phyloP scores from a whole-genome alignment of 2,113 vertebrate species.

The Cheilinus undulatus region DNA sequence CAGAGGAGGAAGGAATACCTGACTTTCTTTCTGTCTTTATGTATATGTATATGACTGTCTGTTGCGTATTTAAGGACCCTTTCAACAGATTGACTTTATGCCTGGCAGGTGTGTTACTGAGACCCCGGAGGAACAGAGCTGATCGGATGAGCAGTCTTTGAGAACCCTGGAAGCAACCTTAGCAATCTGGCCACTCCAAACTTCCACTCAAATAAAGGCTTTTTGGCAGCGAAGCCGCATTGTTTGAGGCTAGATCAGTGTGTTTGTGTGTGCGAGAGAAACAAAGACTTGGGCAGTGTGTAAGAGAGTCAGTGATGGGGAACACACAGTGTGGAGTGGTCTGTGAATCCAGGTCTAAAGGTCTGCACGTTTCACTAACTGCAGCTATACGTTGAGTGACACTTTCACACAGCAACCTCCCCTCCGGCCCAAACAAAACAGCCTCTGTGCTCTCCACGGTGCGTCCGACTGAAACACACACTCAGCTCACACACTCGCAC shows the following conservation, averaged over 20 bases:
- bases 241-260: constrained; percentile 7
- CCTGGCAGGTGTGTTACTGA: not conserved
- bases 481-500: constrained; percentile 38
- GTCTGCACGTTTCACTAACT: constrained; percentile 51
- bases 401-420: constrained; percentile 52
- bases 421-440: constrained; percentile 66
- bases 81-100: not conserved
- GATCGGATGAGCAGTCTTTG: not conserved
- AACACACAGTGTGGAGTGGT: constrained; percentile 3
- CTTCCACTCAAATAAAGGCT: constrained; percentile 5
- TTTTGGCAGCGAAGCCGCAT: constrained; percentile 30
- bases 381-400: constrained; percentile 71
- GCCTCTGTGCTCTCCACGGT: constrained; percentile 63
- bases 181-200: not conserved
- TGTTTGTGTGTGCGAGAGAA: not conserved
- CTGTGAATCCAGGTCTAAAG: constrained; percentile 58
- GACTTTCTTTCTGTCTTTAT: not conserved
- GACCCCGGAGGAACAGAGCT: not conserved
- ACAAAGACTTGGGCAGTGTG: constrained; percentile 12
- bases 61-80: not conserved
- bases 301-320: constrained; percentile 13
- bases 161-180: not conserved
- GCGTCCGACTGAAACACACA: constrained; percentile 28
- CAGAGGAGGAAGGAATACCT: not conserved
- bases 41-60: not conserved